phyloP scores from a whole-genome alignment of 2,797 vertebrate species.

The Argentina silus region DNA sequence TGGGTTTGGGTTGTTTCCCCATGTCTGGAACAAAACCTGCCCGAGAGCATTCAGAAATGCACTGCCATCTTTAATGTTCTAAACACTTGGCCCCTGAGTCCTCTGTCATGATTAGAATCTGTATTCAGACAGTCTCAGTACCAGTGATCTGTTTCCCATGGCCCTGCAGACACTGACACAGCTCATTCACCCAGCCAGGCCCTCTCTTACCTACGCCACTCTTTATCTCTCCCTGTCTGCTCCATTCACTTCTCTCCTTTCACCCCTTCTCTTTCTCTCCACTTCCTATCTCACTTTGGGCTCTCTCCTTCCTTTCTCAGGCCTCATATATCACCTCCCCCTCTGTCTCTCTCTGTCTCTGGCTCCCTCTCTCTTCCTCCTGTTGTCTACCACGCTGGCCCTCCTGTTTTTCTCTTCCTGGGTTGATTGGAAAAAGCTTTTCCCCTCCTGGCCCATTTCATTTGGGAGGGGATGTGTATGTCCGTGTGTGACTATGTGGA shows the following conservation, averaged over 20 bases:
- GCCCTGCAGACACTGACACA: no score
- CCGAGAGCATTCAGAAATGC: no score
- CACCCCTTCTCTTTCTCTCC: neutral
- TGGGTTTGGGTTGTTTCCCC: no score
- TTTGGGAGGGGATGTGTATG: neutral
- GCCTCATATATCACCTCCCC: neutral
- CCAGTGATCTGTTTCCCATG: no score
- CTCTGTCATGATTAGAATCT: no score
- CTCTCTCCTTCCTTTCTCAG: no score
- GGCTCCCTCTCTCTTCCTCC: neutral
- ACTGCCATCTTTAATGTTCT: no score
- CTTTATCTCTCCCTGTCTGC: slow-evolving; percentile 1
- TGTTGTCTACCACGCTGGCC: neutral
- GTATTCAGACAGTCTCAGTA: no score
- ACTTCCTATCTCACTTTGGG: neutral
- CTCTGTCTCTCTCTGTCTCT: neutral
- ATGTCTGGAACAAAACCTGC: no score
- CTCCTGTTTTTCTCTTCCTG: neutral
- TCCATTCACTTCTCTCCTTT: neutral
- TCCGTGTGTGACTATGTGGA: neutral
- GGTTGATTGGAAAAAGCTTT: neutral
- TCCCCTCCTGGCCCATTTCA: neutral
- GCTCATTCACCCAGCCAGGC: no score
- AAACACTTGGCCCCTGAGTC: no score
- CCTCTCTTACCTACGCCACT: neutral